Evolutionary conservation across 2,797 vertebrate genomes (phyloP).

Genomic region (Halcyon leucocephala): DNA sequence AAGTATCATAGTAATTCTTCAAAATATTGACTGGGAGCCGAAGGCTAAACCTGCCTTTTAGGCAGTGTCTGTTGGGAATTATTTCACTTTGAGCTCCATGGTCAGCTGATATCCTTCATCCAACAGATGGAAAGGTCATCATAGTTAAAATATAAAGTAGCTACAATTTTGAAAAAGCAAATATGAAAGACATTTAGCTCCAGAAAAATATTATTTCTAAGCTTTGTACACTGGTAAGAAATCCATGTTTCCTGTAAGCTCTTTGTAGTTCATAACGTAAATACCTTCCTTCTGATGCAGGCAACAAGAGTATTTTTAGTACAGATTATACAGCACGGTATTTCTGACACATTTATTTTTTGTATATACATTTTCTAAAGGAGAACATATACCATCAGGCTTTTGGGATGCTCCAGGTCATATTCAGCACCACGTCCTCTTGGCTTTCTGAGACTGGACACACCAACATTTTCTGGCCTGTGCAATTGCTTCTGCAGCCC

Average conservation of each 20-base stretch:
- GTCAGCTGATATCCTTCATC: background rate
- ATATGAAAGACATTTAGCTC: background rate
- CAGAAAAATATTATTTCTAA: background rate
- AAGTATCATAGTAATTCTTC: background rate
- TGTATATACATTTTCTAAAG: background rate
- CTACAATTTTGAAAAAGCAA: background rate
- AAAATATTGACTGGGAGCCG: background rate
- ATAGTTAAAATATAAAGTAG: background rate
- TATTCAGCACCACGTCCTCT: background rate
- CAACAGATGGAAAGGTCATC: background rate
- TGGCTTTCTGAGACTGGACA: background rate
- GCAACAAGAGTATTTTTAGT: background rate
- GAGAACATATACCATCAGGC: background rate
- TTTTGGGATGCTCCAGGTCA: background rate
- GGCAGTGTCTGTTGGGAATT: background rate
- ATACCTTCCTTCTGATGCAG: background rate
- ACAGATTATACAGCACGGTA: background rate
- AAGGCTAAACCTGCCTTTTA: background rate
- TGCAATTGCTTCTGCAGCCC: background rate
- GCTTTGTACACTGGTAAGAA: background rate
- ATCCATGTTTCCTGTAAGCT: background rate
- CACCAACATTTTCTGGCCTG: accelerated
- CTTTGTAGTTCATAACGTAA: background rate
- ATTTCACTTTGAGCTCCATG: background rate
- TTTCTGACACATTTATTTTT: background rate